These are phyloP conservation scores for Pachyuromys duprasi DNA, from an alignment of 2,797 vertebrate genomes.

Conservation along the genomic window DNA sequence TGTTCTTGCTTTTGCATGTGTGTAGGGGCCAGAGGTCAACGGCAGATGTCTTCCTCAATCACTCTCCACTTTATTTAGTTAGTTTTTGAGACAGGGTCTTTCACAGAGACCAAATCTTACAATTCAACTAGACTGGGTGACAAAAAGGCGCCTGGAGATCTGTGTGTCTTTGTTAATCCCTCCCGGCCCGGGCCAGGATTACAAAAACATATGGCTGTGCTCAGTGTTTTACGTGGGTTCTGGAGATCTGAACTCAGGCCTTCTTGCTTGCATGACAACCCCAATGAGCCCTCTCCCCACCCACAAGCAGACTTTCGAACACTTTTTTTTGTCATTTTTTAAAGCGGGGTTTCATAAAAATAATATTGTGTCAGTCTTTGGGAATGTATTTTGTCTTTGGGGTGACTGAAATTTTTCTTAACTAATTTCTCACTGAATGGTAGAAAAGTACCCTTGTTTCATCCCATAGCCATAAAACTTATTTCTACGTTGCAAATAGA, in stretches of 20 bases:
- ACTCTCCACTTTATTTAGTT: neutral
- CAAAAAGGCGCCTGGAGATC: neutral
- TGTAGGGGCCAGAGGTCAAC: neutral
- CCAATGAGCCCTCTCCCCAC: neutral
- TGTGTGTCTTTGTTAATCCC: neutral
- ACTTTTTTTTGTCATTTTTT: neutral
- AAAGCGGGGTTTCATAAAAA: constrained; percentile 50
- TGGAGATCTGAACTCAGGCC: neutral
- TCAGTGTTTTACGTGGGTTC: neutral
- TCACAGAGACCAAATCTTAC: neutral
- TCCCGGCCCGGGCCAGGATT: neutral
- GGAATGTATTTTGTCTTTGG: constrained; percentile 8
- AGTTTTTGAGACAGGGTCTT: neutral
- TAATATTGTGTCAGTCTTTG: neutral
- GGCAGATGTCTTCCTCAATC: neutral
- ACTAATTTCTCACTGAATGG: constrained; percentile 19
- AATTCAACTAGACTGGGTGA: neutral
- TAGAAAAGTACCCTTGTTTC: neutral
- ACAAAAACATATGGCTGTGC: neutral
- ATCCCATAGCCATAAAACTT: neutral
- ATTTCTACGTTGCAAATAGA: neutral
- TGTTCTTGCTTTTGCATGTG: neutral
- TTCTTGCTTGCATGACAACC: neutral
- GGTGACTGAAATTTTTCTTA: neutral
- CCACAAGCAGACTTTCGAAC: neutral